Evolutionary conservation across 2,113 vertebrate species (phyloP), one percentile per base, ranked within the genome.

Genomic region (Sinocyclocheilus anshuiensis): DNA sequence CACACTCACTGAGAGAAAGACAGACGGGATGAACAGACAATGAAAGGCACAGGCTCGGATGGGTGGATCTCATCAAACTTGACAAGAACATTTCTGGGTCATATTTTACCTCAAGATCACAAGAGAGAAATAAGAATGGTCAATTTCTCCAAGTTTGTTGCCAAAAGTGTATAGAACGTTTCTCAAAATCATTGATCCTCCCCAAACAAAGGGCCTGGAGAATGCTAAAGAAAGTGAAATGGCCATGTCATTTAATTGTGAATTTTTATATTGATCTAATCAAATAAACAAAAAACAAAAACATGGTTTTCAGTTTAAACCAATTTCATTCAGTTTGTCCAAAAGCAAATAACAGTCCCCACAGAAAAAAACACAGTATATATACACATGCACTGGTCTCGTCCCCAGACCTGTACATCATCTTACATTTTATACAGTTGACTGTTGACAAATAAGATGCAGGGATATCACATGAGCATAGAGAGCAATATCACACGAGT

Each of bases 1-100:
- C 84, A 88, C 88, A 88, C 63, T 71, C 75, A 88, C 80, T 74
- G 59, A 39, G 18, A 42, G 18, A 65, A 13, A 65, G n/a, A 65
- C 61, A 42, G 48, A 53, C n/a, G 12, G 45, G 65, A 39, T 48
- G 36, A 79, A 39, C 65, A 36, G 18, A 48, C 3, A n/a, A 29
- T 36, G 15, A 80, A 10, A 71, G 18, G 6, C 29, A 86, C n/a
- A 59, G 26, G 20, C 26, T 53, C 42, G 6, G 2, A 45, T 29
- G 22, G 22, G 2, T 4, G 10, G 4, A 42, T 80, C 20, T 36
- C 26, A 57, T 36, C 10, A 18, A 26, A 22, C 24, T 12, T 61
- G 33, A 13, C 77, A 80, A 39, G 20, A n/a, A 61, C n/a, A 29
- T 48, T 16, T 48, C 15, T 20, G 8, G 9, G 33, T 22, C 36